Evolutionary conservation across 2,888 invertebrate genomes (phyloP).

Genomic region (Cotesia congregata): DNA sequence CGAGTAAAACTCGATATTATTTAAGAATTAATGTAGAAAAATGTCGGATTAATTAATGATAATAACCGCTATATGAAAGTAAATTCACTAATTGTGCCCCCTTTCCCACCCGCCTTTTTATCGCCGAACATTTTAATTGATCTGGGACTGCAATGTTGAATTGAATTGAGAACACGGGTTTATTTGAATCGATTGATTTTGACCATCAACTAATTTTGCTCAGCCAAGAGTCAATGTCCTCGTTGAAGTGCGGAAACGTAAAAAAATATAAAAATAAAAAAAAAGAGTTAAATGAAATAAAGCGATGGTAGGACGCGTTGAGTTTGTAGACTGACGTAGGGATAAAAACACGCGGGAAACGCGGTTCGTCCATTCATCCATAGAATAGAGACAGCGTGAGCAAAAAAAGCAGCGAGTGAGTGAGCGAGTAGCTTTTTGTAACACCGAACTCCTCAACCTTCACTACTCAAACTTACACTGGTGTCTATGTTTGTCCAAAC

Average conservation of each 20-base stretch:
- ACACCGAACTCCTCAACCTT: not conserved
- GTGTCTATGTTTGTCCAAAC: not conserved
- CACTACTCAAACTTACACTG: not conserved
- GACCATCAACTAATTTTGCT: not conserved
- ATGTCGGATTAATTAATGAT: not conserved
- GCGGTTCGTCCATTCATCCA: constrained; percentile 19
- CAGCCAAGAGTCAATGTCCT: constrained; percentile 3
- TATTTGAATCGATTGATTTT: not conserved
- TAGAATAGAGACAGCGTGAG: constrained; percentile 10
- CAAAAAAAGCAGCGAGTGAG: not conserved
- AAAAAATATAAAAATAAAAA: constrained; percentile 6
- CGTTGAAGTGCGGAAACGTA: not conserved
- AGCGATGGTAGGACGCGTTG: not conserved
- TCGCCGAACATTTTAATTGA: not conserved
- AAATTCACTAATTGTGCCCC: not conserved
- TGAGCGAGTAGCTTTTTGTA: constrained; percentile 14
- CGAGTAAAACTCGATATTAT: not conserved
- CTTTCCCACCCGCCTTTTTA: not conserved
- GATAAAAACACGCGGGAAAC: constrained; percentile 17
- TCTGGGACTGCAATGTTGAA: not conserved
- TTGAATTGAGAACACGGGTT: not conserved
- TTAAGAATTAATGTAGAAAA: not conserved
- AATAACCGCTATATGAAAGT: not conserved
- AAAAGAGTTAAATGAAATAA: not conserved
- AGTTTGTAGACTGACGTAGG: not conserved